These are phyloP conservation scores for Barypeithes pellucidus DNA, from an alignment of 2,888 invertebrate species.

Conservation along the genomic window DNA sequence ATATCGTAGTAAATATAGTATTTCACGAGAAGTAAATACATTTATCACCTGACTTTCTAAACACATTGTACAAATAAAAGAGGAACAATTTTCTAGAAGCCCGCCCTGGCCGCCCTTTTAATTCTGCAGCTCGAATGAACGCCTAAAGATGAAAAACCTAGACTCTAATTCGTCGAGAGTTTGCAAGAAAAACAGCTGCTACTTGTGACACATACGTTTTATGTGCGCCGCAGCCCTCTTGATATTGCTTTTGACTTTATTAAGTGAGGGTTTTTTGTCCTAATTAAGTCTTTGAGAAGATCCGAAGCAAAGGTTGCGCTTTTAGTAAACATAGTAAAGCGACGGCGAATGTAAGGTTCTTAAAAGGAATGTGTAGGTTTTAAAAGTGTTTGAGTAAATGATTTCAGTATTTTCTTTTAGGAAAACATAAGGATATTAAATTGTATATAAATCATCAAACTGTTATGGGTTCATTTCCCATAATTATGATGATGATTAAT, in stretches of 20 bases:
- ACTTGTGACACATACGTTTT: slow-evolving; percentile 46
- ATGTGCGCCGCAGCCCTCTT: slow-evolving; percentile 41
- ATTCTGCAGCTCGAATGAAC: slow-evolving; percentile 35
- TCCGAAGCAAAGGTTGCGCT: slow-evolving; percentile 6
- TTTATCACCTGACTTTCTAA: too few relatives aligned
- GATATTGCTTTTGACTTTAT: slow-evolving; percentile 52
- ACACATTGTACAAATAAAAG: too few relatives aligned
- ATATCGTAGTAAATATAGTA: too few relatives aligned
- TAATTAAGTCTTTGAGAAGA: slow-evolving; percentile 47
- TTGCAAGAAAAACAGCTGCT: slow-evolving; percentile 44
- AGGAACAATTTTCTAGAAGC: background rate
- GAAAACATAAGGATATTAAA: background rate
- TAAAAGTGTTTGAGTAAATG: background rate
- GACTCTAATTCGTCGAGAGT: slow-evolving; percentile 43
- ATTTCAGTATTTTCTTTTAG: background rate
- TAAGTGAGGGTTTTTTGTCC: slow-evolving; percentile 48
- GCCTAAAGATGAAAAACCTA: slow-evolving; percentile 34
- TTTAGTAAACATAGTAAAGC: slow-evolving; percentile 14
- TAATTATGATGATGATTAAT: too few relatives aligned
- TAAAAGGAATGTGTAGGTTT: slow-evolving; percentile 16
- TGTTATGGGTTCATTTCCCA: too few relatives aligned
- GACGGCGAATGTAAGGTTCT: slow-evolving; percentile 18
- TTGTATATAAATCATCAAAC: too few relatives aligned
- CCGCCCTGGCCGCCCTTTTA: slow-evolving; percentile 27
- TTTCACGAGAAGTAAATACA: too few relatives aligned